A percentile compares a stretch with the other conserved stretches of the same genome.
phyloP scores from a whole-genome alignment of 2,113 vertebrate species.

The Danionella cerebrum region DNA sequence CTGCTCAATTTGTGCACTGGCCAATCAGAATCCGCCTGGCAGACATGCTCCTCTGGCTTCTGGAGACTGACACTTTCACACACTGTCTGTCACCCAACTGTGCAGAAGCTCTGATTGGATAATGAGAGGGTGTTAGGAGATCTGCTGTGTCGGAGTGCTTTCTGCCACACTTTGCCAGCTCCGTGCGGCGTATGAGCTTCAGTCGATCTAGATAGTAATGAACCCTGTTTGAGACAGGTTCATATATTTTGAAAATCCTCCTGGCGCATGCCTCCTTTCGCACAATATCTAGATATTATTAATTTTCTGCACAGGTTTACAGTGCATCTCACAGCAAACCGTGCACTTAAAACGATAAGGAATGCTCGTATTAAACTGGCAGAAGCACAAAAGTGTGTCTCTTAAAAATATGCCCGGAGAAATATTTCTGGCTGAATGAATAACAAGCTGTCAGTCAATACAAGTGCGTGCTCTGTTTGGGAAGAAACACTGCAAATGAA shows the following conservation, averaged over 20 bases:
- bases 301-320: neutral
- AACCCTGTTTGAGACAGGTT: neutral
- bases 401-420: neutral
- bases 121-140: constrained; percentile 23
- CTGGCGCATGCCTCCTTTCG: neutral
- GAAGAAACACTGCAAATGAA: neutral
- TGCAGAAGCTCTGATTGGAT: constrained; percentile 19
- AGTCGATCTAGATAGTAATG: neutral
- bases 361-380: neutral
- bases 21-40: neutral
- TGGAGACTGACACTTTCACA: constrained; percentile 13
- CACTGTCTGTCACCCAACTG: constrained; percentile 16
- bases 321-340: neutral
- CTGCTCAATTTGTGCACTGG: too few relatives aligned
- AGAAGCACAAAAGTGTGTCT: neutral
- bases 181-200: too few relatives aligned
- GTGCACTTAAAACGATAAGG: neutral
- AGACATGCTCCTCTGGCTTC: neutral
- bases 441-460: constrained; percentile 13
- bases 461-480: neutral
- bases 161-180: too few relatives aligned
- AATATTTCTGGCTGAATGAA: constrained; percentile 6
- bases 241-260: neutral
- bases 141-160: constrained; percentile 12
- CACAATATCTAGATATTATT: neutral